Percentiles rank a stretch among this genome's conserved stretches.
phyloP scores from a whole-genome alignment of 2,797 vertebrate genomes.

The Myotis daubentonii region DNA sequence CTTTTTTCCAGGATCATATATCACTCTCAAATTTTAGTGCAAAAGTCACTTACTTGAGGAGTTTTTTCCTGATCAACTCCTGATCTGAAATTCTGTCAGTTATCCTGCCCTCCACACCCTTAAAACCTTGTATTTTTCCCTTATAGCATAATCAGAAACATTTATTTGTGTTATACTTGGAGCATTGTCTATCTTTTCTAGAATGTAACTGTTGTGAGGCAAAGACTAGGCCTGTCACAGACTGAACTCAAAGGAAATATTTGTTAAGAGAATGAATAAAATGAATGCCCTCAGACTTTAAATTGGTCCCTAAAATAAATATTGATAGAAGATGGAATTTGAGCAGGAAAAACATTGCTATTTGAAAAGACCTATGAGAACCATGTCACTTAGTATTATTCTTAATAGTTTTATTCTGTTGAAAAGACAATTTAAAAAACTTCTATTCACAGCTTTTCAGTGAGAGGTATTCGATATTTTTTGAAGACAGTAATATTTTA shows the following conservation, averaged over 20 bases:
- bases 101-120: not conserved
- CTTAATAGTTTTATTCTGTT: conserved; percentile 51
- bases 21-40: conserved; percentile 6
- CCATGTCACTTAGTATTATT: not conserved
- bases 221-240: not conserved
- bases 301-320: conserved; percentile 65
- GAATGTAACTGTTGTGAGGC: conserved; percentile 28
- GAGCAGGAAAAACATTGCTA: conserved; percentile 16
- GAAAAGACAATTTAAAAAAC: conserved; percentile 50
- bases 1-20: not conserved
- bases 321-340: conserved; percentile 40
- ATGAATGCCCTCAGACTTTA: conserved; percentile 46
- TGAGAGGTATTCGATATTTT: conserved; percentile 61
- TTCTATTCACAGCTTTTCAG: conserved; percentile 59
- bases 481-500: conserved; percentile 58
- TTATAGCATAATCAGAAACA: not conserved
- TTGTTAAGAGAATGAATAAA: conserved; percentile 68
- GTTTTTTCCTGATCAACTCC: not conserved
- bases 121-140: not conserved
- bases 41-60: not conserved
- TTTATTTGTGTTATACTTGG: conserved; percentile 8
- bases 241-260: conserved; percentile 41
- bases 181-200: conserved; percentile 26
- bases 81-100: not conserved
- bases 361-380: conserved; percentile 59